Evolutionary conservation across 2,797 vertebrate genomes (phyloP).

Genomic region (Aldrovandia affinis): DNA sequence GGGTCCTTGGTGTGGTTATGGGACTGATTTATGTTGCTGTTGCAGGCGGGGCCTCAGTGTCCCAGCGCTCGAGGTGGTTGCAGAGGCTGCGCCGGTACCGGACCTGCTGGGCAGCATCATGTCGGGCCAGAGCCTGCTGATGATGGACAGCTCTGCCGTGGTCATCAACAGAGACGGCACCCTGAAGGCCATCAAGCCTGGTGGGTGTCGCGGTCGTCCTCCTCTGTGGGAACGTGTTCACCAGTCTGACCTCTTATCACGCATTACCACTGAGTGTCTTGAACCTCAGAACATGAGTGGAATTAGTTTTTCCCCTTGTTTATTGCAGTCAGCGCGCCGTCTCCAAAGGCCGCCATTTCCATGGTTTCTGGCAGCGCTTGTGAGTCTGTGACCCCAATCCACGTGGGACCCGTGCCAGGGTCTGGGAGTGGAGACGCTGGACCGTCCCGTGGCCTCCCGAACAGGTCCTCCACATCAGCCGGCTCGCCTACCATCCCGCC

Average conservation of each 20-base stretch:
- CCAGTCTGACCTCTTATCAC: no score
- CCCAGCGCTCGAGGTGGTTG: slow-evolving; percentile 64
- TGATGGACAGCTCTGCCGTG: slow-evolving; percentile 91
- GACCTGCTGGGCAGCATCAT: slow-evolving; percentile 95
- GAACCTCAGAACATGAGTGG: no score
- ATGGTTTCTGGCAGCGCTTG: slow-evolving; percentile 48
- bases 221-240: no score
- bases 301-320: background rate
- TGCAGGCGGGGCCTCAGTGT: slow-evolving; percentile 58
- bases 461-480: slow-evolving; percentile 47
- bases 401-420: slow-evolving; percentile 56
- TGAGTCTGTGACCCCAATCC: slow-evolving; percentile 46
- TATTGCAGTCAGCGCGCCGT: background rate
- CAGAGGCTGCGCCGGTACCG: slow-evolving; percentile 81
- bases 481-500: slow-evolving; percentile 36
- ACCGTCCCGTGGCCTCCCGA: slow-evolving; percentile 50
- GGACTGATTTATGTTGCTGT: slow-evolving; percentile 32
- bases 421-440: slow-evolving; percentile 46
- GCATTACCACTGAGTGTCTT: no score
- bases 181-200: slow-evolving; percentile 80
- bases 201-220: slow-evolving; percentile 65
- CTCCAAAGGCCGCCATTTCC: slow-evolving; percentile 54
- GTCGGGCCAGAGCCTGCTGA: slow-evolving; percentile 87
- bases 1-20: background rate
- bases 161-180: slow-evolving; percentile 94